Evolutionary conservation across 2,888 invertebrate species (phyloP).

Genomic region (Trissoscelio sp.): DNA sequence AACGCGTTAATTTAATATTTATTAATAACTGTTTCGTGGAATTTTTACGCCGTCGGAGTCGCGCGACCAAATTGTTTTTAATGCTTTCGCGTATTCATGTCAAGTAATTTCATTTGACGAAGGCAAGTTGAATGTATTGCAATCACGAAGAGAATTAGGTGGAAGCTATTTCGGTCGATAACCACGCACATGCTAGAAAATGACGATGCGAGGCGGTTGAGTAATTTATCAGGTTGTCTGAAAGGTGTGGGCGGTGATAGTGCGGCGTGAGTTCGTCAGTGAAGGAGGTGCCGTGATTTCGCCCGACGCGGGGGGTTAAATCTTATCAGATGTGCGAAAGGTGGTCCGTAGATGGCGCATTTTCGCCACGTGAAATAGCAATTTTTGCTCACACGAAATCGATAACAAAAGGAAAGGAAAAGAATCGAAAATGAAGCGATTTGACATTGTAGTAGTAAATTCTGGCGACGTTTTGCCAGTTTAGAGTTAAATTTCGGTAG

Average conservation of each 20-base stretch:
- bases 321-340: constrained; percentile 65
- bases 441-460: not conserved
- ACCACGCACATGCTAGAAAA: constrained; percentile 72
- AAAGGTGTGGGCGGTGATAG: constrained; percentile 77
- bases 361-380: constrained; percentile 10
- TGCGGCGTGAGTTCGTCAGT: constrained; percentile 71
- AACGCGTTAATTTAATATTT: constrained; percentile 5
- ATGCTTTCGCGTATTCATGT: constrained; percentile 54
- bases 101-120: constrained; percentile 56
- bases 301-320: constrained; percentile 53
- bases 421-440: not conserved
- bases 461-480: not conserved
- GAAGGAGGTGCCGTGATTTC: constrained; percentile 68
- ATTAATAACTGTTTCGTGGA: constrained; percentile 1
- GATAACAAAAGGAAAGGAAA: not conserved
- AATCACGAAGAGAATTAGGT: constrained; percentile 71
- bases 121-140: constrained; percentile 68
- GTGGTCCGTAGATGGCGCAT: constrained; percentile 51
- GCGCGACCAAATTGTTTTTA: constrained; percentile 36
- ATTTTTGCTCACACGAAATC: constrained; percentile 24
- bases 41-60: not conserved
- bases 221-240: constrained; percentile 82
- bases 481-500: constrained; percentile 13
- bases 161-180: constrained; percentile 73
- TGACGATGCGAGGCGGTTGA: constrained; percentile 75